phyloP scores from a whole-genome alignment of 2,113 vertebrate genomes.

The Oxygymnocypris stewartii region DNA sequence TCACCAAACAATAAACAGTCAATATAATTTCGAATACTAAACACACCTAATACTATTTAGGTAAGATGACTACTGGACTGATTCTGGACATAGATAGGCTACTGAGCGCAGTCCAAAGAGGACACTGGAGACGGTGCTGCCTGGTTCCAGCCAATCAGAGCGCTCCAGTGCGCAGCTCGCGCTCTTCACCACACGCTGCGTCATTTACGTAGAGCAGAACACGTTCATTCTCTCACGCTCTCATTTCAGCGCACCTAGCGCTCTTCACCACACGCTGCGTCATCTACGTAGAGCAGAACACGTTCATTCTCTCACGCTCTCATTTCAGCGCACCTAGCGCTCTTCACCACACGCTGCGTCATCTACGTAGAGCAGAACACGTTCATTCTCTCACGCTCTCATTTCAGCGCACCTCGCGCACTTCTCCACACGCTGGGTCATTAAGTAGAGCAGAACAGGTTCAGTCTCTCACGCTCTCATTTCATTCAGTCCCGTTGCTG shows the following conservation, averaged over 20 bases:
- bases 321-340: too few relatives aligned
- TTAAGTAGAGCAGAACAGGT: too few relatives aligned
- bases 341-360: too few relatives aligned
- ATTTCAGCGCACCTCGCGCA: neutral
- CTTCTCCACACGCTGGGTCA: too few relatives aligned
- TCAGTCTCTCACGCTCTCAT: neutral
- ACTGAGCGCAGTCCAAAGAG: too few relatives aligned
- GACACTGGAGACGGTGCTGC: neutral
- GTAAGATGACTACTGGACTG: neutral
- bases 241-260: neutral
- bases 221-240: neutral
- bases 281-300: neutral
- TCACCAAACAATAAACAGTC: neutral
- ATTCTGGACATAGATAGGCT: neutral
- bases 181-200: neutral
- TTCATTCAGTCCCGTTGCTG: neutral
- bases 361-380: too few relatives aligned
- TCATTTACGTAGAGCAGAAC: neutral
- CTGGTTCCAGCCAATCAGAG: slow-evolving; percentile 21
- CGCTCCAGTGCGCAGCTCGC: neutral
- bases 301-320: too few relatives aligned
- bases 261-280: neutral
- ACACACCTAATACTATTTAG: neutral
- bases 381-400: neutral
- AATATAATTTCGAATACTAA: neutral